Evolutionary conservation across 2,113 vertebrate genomes (phyloP).

Genomic region (Rhinopomastus cyanomelas): DNA sequence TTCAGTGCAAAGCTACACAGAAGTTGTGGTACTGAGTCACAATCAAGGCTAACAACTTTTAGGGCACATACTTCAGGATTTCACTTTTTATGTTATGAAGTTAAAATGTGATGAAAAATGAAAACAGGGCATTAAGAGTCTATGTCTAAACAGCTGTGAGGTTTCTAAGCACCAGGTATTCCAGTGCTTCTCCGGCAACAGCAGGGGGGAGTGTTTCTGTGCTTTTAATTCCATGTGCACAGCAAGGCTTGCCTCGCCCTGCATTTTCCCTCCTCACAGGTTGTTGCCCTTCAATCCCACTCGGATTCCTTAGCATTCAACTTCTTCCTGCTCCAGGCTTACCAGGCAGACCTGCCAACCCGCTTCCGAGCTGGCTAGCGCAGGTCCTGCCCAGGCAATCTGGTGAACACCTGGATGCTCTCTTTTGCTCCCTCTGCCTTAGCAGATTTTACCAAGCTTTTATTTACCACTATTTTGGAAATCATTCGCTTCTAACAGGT

Average conservation of each 20-base stretch:
- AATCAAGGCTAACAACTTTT: background rate
- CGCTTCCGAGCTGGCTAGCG: background rate
- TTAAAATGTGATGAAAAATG: background rate
- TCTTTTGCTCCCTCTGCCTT: background rate
- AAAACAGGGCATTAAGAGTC: background rate
- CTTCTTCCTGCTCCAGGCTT: background rate
- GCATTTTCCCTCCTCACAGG: background rate
- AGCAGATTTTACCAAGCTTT: background rate
- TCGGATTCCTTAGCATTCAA: background rate
- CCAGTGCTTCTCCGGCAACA: conserved; percentile 6
- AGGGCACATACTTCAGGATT: background rate
- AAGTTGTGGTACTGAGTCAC: background rate
- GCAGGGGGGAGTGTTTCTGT: conserved; percentile 57
- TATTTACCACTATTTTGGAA: background rate
- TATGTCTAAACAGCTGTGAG: background rate
- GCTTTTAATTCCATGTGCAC: background rate
- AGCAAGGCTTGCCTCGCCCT: background rate
- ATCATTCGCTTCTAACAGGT: background rate
- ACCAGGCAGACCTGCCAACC: background rate
- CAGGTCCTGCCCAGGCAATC: background rate
- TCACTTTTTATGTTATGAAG: background rate
- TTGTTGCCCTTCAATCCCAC: background rate
- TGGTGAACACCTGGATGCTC: background rate
- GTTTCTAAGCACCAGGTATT: background rate
- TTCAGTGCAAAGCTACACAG: background rate